Percentiles rank a stretch among this genome's conserved stretches.
Evolutionary conservation across 1,140 invertebrate genomes (phyloP).

Genomic region (Dolichoris vasculosae): DNA sequence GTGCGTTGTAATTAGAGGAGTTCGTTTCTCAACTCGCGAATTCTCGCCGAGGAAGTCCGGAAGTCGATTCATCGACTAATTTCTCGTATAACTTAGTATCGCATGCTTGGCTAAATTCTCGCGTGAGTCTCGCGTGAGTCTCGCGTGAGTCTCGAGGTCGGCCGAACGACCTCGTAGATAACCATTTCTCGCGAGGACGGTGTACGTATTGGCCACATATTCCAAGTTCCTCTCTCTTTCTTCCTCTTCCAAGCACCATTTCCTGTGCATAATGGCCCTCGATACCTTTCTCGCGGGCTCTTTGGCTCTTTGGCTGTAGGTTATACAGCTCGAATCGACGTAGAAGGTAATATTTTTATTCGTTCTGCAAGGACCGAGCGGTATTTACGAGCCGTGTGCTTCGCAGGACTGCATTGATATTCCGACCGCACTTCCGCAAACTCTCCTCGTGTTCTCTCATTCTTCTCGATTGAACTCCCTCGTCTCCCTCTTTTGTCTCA

Average conservation of each 20-base stretch:
- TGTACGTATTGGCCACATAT: not conserved
- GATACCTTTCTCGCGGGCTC: not conserved
- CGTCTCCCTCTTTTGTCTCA: not conserved
- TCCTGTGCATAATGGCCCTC: slow-evolving; percentile 34
- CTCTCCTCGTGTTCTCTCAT: slow-evolving; percentile 14
- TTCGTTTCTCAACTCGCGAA: not conserved
- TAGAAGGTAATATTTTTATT: slow-evolving; percentile 35
- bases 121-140: too few relatives aligned
- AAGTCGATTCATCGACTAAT: not conserved
- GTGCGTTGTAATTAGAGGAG: not conserved
- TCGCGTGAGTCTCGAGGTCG: too few relatives aligned
- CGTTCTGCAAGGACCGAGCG: slow-evolving; percentile 24
- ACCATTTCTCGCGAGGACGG: not conserved
- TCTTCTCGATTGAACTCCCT: slow-evolving; percentile 1
- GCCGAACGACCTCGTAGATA: not conserved
- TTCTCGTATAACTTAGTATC: not conserved
- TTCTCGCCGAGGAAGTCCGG: too few relatives aligned
- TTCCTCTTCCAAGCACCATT: not conserved
- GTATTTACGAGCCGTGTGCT: slow-evolving; percentile 26
- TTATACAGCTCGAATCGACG: not conserved
- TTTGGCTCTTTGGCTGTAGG: not conserved
- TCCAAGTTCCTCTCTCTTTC: not conserved
- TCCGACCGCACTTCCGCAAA: slow-evolving; percentile 47
- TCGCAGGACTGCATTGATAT: slow-evolving; percentile 42
- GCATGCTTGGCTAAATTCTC: slow-evolving; percentile 13